Evolutionary conservation across 2,888 invertebrate species (phyloP).

Genomic region (Alsophila aescularia): DNA sequence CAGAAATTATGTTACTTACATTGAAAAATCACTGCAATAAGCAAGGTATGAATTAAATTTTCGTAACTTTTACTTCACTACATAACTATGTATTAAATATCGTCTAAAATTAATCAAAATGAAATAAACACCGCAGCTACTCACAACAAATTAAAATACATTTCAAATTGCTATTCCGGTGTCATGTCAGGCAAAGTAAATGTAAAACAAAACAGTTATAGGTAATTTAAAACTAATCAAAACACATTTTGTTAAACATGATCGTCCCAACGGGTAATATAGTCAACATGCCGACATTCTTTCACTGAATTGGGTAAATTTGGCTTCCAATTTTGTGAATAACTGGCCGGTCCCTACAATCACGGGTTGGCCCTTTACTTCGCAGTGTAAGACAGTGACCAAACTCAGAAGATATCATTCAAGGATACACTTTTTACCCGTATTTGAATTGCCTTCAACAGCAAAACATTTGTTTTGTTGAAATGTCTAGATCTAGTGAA

Average conservation of each 20-base stretch:
- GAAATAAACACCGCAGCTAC: neutral
- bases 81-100: neutral
- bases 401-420: neutral
- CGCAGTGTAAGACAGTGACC: slow-evolving; percentile 3
- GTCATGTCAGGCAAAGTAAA: slow-evolving; percentile 20
- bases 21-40: too few species aligned
- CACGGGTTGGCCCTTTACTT: slow-evolving; percentile 29
- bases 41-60: too few species aligned
- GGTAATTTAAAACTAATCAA: slow-evolving; percentile 37
- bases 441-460: neutral
- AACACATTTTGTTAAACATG: slow-evolving; percentile 29
- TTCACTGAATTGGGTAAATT: slow-evolving; percentile 45
- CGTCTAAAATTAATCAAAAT: slow-evolving; percentile 9
- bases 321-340: slow-evolving; percentile 50
- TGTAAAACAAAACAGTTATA: slow-evolving; percentile 33
- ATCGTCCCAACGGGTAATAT: slow-evolving; percentile 31
- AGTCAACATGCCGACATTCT: slow-evolving; percentile 40
- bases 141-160: slow-evolving; percentile 14
- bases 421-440: neutral
- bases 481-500: too few species aligned
- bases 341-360: slow-evolving; percentile 48
- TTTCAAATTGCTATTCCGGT: slow-evolving; percentile 5
- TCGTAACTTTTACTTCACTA: too few species aligned
- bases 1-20: too few species aligned
- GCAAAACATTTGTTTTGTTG: too few species aligned